Conservation (phyloP, 2,888 invertebrate species). For the Eupithecia subfuscata region DNA sequence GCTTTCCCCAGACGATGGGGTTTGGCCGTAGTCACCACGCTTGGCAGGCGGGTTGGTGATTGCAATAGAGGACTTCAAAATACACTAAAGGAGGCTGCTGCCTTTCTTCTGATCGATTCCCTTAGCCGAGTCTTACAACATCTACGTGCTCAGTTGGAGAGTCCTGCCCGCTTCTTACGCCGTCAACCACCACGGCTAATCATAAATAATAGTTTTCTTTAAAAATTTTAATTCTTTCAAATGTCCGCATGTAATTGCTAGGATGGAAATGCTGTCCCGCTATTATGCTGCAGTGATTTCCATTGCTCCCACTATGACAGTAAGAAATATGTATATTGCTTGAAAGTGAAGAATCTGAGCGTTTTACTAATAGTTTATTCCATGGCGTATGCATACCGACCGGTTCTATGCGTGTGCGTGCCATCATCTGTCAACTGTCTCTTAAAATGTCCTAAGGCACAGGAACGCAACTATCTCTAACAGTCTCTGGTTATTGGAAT, state of each 20-base stretch:
- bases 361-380: neutral
- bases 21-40: neutral
- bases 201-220: neutral
- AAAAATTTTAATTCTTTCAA: neutral
- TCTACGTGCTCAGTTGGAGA: neutral
- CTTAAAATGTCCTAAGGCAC: slow-evolving; percentile 10
- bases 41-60: neutral
- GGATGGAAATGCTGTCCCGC: neutral
- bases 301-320: neutral
- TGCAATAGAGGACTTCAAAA: neutral
- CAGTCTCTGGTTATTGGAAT: slow-evolving; percentile 33
- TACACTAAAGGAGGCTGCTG: neutral
- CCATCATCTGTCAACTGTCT: slow-evolving; percentile 64
- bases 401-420: slow-evolving; percentile 63
- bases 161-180: neutral
- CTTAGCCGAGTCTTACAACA: neutral
- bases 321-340: neutral
- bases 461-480: slow-evolving; percentile 12
- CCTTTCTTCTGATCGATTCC: neutral
- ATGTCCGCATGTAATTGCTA: neutral
- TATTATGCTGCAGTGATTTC: neutral
- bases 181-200: neutral
- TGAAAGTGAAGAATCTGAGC: neutral
- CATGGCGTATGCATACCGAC: slow-evolving; percentile 44
- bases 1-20: neutral